phyloP scores from a whole-genome alignment of 2,888 invertebrate genomes.

The Lycocerus yunnanus region DNA sequence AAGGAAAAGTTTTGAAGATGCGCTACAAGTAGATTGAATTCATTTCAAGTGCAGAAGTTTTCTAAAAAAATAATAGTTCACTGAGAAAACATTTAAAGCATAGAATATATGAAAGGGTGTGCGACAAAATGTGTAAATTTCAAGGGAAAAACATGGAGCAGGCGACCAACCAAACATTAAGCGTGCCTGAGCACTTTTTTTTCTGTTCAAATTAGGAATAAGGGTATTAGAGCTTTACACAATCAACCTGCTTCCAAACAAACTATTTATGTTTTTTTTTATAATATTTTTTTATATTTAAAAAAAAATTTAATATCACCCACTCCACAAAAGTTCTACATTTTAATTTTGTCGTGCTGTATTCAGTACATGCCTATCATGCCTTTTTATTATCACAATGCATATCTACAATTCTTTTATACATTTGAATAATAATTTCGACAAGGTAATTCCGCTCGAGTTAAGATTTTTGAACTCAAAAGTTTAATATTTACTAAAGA shows the following conservation, averaged over 20 bases:
- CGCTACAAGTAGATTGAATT: constrained; percentile 24
- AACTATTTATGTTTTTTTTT: constrained; percentile 27
- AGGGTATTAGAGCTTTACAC: constrained; percentile 44
- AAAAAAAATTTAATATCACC: constrained; percentile 4
- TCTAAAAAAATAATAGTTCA: constrained; percentile 23
- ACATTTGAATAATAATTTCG: neutral
- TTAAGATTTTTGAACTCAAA: no score
- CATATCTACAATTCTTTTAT: constrained; percentile 7
- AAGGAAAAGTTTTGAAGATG: constrained; percentile 13
- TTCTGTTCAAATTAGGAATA: constrained; percentile 56
- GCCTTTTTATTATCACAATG: constrained; percentile 13
- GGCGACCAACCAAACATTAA: constrained; percentile 59
- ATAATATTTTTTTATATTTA: constrained; percentile 2
- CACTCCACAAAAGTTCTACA: constrained; percentile 14
- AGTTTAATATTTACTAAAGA: no score
- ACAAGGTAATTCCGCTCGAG: neutral
- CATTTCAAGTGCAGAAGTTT: constrained; percentile 31
- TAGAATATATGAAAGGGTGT: constrained; percentile 51
- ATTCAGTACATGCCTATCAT: constrained; percentile 18
- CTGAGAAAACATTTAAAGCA: constrained; percentile 49
- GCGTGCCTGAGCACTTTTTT: constrained; percentile 50
- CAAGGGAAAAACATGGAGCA: constrained; percentile 62
- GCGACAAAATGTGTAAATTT: constrained; percentile 55
- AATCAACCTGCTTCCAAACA: constrained; percentile 31
- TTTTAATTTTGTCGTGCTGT: constrained; percentile 13